These are phyloP conservation scores for Trichosurus vulpecula DNA, from an alignment of 2,797 vertebrate genomes.

Conservation along the genomic window DNA sequence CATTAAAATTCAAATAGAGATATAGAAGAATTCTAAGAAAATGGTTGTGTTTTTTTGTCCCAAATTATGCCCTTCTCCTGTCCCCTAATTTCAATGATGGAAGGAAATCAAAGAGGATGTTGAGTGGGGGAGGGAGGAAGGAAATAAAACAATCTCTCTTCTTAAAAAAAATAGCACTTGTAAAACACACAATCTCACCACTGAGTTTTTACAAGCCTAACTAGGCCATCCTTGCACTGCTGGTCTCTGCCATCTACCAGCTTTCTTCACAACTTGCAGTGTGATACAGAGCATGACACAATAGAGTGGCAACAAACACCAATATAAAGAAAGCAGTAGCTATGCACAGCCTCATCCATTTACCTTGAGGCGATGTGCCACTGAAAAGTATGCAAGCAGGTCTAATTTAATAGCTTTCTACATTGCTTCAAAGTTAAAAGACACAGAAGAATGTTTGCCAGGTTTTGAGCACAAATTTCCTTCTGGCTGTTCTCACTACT, in stretches of 20 bases:
- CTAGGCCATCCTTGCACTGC: conserved; percentile 11
- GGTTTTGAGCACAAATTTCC: not conserved
- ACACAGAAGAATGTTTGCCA: not conserved
- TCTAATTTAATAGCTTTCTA: conserved; percentile 70
- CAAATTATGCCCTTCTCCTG: not conserved
- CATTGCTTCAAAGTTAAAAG: conserved; percentile 47
- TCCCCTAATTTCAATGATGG: conserved; percentile 18
- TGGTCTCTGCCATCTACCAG: conserved; percentile 32
- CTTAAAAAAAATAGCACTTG: conserved; percentile 68
- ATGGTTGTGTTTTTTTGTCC: not conserved
- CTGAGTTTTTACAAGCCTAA: conserved; percentile 31
- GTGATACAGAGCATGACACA: not conserved
- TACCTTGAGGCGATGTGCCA: conserved; percentile 25
- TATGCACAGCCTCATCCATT: not conserved
- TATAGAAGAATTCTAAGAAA: not conserved
- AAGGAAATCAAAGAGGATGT: not conserved
- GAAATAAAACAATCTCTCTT: conserved; percentile 36
- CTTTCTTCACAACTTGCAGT: conserved; percentile 3
- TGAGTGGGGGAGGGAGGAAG: not conserved
- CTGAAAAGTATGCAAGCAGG: conserved; percentile 40
- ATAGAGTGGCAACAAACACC: not conserved
- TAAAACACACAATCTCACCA: conserved; percentile 57
- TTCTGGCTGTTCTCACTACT: conserved; percentile 26
- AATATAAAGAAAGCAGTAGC: conserved; percentile 10
- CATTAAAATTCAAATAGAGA: conserved; percentile 21